Percentiles rank a stretch among this genome's conserved stretches.
Conservation (phyloP, 1,140 invertebrate species). For the Formica selysi region DNA sequence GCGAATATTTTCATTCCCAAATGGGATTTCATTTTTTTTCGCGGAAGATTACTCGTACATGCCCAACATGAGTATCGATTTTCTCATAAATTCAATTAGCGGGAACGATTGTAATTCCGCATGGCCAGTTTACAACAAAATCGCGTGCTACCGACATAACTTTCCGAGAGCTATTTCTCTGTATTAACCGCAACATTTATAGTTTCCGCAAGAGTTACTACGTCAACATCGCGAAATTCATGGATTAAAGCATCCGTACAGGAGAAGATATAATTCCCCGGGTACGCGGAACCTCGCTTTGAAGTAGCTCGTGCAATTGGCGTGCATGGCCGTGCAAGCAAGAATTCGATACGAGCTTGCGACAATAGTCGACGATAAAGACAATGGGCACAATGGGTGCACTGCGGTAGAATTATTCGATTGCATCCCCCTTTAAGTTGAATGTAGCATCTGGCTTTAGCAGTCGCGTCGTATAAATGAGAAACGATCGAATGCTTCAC, state of each 20-base stretch:
- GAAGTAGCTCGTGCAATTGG: slow-evolving; percentile 23
- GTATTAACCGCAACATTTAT: slow-evolving; percentile 19
- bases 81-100: slow-evolving; percentile 31
- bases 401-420: slow-evolving; percentile 2
- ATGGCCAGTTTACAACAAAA: neutral
- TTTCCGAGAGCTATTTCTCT: neutral
- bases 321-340: slow-evolving; percentile 7
- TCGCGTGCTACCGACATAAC: slow-evolving; percentile 12
- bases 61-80: neutral
- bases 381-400: slow-evolving; percentile 53
- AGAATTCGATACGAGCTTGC: slow-evolving; percentile 36
- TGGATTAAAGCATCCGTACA: slow-evolving; percentile 21
- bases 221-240: neutral
- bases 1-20: slow-evolving; percentile 3
- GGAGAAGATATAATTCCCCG: neutral
- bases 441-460: slow-evolving; percentile 28
- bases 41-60: neutral
- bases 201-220: slow-evolving; percentile 10
- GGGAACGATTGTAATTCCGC: neutral
- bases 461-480: neutral
- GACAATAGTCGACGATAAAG: slow-evolving; percentile 25
- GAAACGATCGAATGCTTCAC: slow-evolving; percentile 19
- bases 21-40: neutral
- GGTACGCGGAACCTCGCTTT: neutral
- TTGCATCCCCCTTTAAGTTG: slow-evolving; percentile 21